Evolutionary conservation across 2,797 vertebrate genomes (phyloP), one percentile per base, ranked within the genome.

Genomic region (Ficedula albicollis): DNA sequence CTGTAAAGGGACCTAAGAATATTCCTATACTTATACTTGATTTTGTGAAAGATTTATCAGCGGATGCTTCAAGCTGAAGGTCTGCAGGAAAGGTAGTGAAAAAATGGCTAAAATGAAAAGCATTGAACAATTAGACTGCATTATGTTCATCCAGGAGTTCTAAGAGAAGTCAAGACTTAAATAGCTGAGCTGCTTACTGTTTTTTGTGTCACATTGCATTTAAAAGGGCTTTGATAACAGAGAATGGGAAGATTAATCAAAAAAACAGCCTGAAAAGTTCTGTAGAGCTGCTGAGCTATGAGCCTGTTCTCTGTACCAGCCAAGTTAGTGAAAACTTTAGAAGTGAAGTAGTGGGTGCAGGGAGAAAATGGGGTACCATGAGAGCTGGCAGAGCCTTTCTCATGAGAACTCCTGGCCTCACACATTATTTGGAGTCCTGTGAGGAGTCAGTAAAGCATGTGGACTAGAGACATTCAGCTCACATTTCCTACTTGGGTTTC

Each of bases 51-150:
- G 46, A 58, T 76, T 83, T 55, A 41, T 87, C 36, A n/a, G 56
- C 76, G 56, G 43, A 8, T 52, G n/a, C 63, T 39, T 91, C 23
- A 64, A 72, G 46, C 34, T 78, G 66, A 49, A 78, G 41, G 32
- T 30, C 34, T 51, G 5, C 55, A 74, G 44, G 32, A 85, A 68
- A 77, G 38, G 22, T 60, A 64, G 29, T 51, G 34, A 81, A 91
- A 89, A 89, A 84, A 55, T 16, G 34, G 30, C 30, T 89, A 43
- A 87, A 84, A 67, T 69, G 54, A 70, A 79, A 83, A 72, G 7
- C 0, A 0, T 30, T 34, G 18, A 75, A 26, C 14, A 43, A 38
- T 29, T 64, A 13, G 54, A 21, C n/a, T 60, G 51, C 11, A 16
- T 75, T 43, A 26, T 68, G n/a, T 12, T 72, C 1, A 52, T 70